Evolutionary conservation across 2,888 invertebrate genomes (phyloP).

Genomic region (Acleris cristana): DNA sequence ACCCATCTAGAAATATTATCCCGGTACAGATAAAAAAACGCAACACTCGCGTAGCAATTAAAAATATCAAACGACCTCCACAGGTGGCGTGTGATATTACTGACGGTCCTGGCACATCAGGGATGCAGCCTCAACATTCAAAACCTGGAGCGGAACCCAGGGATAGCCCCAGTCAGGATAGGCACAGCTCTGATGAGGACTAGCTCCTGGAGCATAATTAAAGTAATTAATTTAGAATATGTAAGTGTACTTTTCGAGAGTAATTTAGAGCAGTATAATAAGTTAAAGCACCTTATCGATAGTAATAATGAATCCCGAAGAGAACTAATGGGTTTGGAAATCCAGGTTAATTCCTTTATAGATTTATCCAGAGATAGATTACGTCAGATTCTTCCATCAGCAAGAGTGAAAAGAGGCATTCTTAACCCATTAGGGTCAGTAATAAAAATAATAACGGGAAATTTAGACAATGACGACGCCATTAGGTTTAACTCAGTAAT

Average conservation of each 20-base stretch:
- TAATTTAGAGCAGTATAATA: constrained; percentile 16
- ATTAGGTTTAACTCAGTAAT: constrained; percentile 28
- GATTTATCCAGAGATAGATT: constrained; percentile 6
- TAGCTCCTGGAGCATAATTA: constrained; percentile 39
- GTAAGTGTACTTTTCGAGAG: neutral
- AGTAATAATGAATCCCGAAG: neutral
- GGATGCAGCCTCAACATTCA: constrained; percentile 26
- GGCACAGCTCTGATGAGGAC: too few species aligned
- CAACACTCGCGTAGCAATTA: constrained; percentile 31
- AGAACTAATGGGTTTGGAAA: constrained; percentile 24
- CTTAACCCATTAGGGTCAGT: constrained; percentile 38
- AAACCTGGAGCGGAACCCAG: constrained; percentile 31
- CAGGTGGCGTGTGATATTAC: constrained; percentile 28
- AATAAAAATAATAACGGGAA: constrained; percentile 44
- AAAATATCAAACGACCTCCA: constrained; percentile 38
- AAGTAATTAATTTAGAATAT: constrained; percentile 33
- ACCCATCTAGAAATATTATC: constrained; percentile 36
- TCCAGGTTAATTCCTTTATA: constrained; percentile 14
- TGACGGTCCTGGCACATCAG: constrained; percentile 17
- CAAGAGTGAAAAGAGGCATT: constrained; percentile 36
- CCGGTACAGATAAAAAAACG: constrained; percentile 34
- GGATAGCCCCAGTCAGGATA: constrained; percentile 29
- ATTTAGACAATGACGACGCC: constrained; percentile 45
- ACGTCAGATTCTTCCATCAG: constrained; percentile 6
- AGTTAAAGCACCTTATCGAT: constrained; percentile 5